Percentiles rank a stretch among this genome's conserved stretches.
These are phyloP conservation scores for Tauraco hartlaubi DNA, from an alignment of 2,797 vertebrate species.

Conservation along the genomic window DNA sequence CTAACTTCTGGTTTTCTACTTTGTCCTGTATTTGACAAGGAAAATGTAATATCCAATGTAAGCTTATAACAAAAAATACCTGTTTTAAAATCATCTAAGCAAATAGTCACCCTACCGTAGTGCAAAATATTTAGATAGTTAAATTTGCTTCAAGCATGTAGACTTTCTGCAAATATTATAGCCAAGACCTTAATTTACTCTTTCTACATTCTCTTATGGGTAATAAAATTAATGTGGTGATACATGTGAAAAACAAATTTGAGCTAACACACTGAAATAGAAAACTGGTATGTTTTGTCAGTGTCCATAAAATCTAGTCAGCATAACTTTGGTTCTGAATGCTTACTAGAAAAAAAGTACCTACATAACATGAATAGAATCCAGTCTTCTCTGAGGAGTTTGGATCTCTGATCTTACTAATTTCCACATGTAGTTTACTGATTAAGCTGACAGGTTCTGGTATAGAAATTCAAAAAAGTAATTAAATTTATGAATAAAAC, in stretches of 20 bases:
- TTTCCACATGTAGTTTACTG: not conserved
- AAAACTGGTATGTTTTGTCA: not conserved
- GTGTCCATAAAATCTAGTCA: not conserved
- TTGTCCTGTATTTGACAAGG: not conserved
- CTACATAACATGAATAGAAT: not conserved
- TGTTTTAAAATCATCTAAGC: not conserved
- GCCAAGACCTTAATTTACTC: not conserved
- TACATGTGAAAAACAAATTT: not conserved
- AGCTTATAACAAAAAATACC: not conserved
- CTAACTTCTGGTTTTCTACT: not conserved
- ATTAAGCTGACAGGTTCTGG: not conserved
- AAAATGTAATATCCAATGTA: not conserved
- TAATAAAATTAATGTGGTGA: not conserved
- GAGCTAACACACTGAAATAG: not conserved
- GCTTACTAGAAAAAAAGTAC: not conserved
- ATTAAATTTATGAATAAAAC: not conserved
- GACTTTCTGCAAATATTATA: not conserved
- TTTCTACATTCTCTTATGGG: not conserved
- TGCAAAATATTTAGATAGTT: not conserved
- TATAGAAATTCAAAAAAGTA: not conserved
- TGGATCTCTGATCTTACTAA: not conserved
- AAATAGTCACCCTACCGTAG: not conserved
- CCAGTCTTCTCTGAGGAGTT: not conserved
- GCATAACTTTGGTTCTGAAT: not conserved
- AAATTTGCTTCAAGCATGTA: not conserved